A percentile compares a stretch with the other conserved stretches of the same genome.
These are phyloP conservation scores for Caenorhabditis virilis DNA, from an alignment of 2,888 invertebrate genomes.

Conservation along the genomic window DNA sequence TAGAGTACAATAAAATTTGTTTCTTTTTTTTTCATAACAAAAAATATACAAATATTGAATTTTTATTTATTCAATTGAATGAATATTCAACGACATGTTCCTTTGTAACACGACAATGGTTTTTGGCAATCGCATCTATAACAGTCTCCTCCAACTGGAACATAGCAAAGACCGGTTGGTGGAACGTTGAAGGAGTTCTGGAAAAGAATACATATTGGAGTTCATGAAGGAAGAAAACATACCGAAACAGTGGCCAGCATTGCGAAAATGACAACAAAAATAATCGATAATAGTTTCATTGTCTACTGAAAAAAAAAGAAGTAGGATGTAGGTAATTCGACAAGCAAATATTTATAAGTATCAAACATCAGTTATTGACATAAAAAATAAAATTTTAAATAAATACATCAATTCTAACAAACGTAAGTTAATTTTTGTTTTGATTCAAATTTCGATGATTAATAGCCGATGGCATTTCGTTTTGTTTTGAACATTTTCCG, in stretches of 20 bases:
- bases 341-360: too few relatives aligned
- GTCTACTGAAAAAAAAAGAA: too few relatives aligned
- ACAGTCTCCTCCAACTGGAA: slow-evolving; percentile 44
- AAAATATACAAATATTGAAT: slow-evolving; percentile 7
- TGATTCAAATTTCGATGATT: too few relatives aligned
- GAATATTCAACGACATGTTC: slow-evolving; percentile 35
- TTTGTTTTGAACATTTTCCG: too few relatives aligned
- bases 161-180: slow-evolving; percentile 45
- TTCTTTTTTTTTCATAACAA: neutral
- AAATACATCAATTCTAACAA: too few relatives aligned
- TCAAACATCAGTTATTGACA: too few relatives aligned
- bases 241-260: neutral
- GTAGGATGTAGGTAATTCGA: too few relatives aligned
- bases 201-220: slow-evolving; percentile 2
- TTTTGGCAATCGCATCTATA: slow-evolving; percentile 49
- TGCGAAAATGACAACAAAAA: neutral
- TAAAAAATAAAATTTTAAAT: too few relatives aligned
- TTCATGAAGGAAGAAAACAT: neutral
- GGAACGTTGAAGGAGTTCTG: slow-evolving; percentile 48
- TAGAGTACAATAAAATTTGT: too few relatives aligned
- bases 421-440: too few relatives aligned
- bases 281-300: neutral
- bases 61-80: too few relatives aligned
- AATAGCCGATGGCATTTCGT: too few relatives aligned
- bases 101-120: slow-evolving; percentile 47